phyloP scores from a whole-genome alignment of 2,888 invertebrate genomes.

The Pteria penguin region DNA sequence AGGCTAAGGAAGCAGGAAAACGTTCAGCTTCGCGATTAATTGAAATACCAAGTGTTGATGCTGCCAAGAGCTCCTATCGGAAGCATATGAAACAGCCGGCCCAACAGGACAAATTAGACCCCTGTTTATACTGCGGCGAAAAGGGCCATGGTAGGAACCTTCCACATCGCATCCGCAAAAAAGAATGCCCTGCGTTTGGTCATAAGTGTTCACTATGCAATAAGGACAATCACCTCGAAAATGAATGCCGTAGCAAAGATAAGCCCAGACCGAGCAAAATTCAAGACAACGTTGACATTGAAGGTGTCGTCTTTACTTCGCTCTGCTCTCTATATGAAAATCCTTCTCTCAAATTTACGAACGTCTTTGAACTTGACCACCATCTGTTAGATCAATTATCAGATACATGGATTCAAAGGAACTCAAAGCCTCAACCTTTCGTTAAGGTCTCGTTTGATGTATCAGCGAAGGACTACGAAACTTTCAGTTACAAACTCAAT shows the following conservation, averaged over 20 bases:
- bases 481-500: slow-evolving; percentile 43
- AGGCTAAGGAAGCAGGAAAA: too few species aligned
- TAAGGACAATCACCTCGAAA: slow-evolving; percentile 42
- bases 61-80: too few species aligned
- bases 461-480: slow-evolving; percentile 38
- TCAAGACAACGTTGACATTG: background rate
- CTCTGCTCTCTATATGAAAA: slow-evolving; percentile 27
- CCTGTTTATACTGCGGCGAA: slow-evolving; percentile 55
- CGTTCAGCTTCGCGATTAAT: too few species aligned
- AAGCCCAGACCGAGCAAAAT: slow-evolving; percentile 15
- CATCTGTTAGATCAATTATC: slow-evolving; percentile 49
- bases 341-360: background rate
- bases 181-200: slow-evolving; percentile 51
- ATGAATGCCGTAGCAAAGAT: slow-evolving; percentile 48
- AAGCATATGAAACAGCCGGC: background rate
- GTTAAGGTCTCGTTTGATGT: slow-evolving; percentile 30
- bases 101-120: slow-evolving; percentile 16
- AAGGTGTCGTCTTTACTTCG: slow-evolving; percentile 42
- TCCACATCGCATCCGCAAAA: too few species aligned
- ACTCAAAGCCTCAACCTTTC: slow-evolving; percentile 52
- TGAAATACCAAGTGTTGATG: too few species aligned
- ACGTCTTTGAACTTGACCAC: slow-evolving; percentile 45
- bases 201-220: slow-evolving; percentile 50
- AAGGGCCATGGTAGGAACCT: too few species aligned
- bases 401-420: slow-evolving; percentile 40